Conservation (phyloP, 1,140 invertebrate genomes). For the Paramacrobiotus metropolitanus region DNA sequence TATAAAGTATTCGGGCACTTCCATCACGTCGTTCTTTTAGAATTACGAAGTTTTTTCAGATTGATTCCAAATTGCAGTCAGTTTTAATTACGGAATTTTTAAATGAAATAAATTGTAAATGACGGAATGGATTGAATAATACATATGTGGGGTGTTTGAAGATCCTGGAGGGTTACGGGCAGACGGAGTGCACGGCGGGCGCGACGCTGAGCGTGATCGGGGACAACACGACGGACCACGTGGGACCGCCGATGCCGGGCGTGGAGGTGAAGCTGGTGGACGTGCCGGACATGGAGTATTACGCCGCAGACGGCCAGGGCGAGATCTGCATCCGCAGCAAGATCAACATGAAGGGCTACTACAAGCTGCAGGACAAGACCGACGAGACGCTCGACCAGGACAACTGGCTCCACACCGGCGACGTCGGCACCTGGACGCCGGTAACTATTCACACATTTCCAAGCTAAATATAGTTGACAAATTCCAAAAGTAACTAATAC, state of each 20-base stretch:
- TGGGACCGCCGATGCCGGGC: constrained; percentile 75
- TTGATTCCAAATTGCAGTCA: too few species aligned
- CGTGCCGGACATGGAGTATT: constrained; percentile 80
- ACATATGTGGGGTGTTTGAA: too few species aligned
- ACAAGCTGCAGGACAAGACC: constrained; percentile 69
- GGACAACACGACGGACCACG: constrained; percentile 32
- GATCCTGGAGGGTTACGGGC: constrained; percentile 83
- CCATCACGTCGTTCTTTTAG: too few species aligned
- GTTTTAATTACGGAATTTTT: too few species aligned
- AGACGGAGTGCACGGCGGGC: constrained; percentile 32
- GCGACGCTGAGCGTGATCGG: constrained; percentile 3
- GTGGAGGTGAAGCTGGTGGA: constrained; percentile 78
- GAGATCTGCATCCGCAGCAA: constrained; percentile 45
- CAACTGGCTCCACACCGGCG: constrained; percentile 91
- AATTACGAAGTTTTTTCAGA: background rate
- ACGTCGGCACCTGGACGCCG: constrained; percentile 67
- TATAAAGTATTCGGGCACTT: too few species aligned
- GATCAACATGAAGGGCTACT: constrained; percentile 66
- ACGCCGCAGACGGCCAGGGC: background rate
- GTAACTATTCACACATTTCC: constrained; percentile 23
- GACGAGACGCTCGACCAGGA: constrained; percentile 54
- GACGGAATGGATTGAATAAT: too few species aligned
- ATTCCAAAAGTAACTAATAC: background rate
- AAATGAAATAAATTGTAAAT: too few species aligned
- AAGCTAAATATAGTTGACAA: background rate